phyloP scores from a whole-genome alignment of 2,113 vertebrate genomes.

The Morphnarchus princeps region DNA sequence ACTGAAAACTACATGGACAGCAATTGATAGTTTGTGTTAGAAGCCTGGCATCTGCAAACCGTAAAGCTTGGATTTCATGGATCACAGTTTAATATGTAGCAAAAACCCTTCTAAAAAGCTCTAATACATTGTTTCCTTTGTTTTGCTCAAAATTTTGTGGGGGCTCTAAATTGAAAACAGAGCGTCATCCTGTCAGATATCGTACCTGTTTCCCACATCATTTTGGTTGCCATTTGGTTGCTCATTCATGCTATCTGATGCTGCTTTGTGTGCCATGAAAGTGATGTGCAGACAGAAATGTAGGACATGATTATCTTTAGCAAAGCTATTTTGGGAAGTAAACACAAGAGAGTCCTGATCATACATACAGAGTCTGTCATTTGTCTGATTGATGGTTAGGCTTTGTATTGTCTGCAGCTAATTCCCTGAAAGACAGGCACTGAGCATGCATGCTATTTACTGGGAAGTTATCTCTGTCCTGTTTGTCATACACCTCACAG shows the following conservation, averaged over 20 bases:
- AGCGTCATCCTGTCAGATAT: background rate
- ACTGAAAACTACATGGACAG: background rate
- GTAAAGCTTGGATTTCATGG: background rate
- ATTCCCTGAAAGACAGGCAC: background rate
- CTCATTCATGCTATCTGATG: background rate
- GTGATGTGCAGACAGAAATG: background rate
- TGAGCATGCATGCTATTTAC: background rate
- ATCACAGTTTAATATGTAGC: background rate
- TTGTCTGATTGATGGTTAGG: background rate
- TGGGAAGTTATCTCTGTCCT: background rate
- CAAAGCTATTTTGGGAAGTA: conserved; percentile 17
- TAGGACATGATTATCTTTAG: background rate
- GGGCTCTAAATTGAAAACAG: background rate
- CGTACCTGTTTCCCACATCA: background rate
- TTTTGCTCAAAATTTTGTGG: background rate
- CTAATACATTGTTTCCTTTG: background rate
- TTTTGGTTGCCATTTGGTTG: background rate
- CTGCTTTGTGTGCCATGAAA: background rate
- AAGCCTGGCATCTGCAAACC: background rate
- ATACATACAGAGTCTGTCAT: background rate
- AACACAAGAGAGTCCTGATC: background rate
- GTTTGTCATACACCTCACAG: background rate
- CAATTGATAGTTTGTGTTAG: background rate
- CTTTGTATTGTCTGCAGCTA: conserved; percentile 12
- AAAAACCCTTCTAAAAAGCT: background rate